phyloP scores from a whole-genome alignment of 1,140 invertebrate species.

The Diachasmimorpha longicaudata region DNA sequence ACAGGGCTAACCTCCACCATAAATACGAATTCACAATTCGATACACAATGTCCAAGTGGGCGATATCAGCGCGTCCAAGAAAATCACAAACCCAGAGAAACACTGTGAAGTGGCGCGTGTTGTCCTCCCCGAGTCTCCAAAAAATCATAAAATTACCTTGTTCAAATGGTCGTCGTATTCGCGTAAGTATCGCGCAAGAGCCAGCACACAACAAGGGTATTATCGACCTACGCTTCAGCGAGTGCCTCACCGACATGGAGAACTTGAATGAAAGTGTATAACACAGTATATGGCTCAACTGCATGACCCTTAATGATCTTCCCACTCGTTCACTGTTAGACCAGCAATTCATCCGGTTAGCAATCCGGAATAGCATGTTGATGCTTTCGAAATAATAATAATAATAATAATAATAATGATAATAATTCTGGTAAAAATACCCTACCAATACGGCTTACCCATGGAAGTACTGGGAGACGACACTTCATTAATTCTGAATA shows the following conservation, averaged over 20 bases:
- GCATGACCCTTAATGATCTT: constrained; percentile 35
- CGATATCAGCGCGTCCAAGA: no score
- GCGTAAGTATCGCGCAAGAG: constrained; percentile 32
- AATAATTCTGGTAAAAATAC: not conserved
- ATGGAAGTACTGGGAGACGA: no score
- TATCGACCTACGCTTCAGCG: constrained; percentile 30
- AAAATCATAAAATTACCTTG: constrained; percentile 30
- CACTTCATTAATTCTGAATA: no score
- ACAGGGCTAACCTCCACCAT: no score
- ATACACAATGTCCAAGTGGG: no score
- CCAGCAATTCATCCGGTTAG: constrained; percentile 29
- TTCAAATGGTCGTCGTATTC: constrained; percentile 24
- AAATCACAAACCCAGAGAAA: no score
- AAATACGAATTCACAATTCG: no score
- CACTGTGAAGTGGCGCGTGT: no score
- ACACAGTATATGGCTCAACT: not conserved
- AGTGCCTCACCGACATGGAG: constrained; percentile 14
- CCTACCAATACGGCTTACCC: no score
- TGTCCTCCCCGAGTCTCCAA: not conserved
- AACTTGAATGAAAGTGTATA: constrained; percentile 33
- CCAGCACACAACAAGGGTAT: constrained; percentile 30
- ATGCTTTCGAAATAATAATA: not conserved
- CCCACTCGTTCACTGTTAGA: constrained; percentile 23
- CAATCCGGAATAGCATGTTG: not conserved
- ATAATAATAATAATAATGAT: not conserved